A percentile compares a stretch with the other conserved stretches of the same genome.
Conservation (phyloP, 2,797 vertebrate species). For the Scolopax rusticola region DNA sequence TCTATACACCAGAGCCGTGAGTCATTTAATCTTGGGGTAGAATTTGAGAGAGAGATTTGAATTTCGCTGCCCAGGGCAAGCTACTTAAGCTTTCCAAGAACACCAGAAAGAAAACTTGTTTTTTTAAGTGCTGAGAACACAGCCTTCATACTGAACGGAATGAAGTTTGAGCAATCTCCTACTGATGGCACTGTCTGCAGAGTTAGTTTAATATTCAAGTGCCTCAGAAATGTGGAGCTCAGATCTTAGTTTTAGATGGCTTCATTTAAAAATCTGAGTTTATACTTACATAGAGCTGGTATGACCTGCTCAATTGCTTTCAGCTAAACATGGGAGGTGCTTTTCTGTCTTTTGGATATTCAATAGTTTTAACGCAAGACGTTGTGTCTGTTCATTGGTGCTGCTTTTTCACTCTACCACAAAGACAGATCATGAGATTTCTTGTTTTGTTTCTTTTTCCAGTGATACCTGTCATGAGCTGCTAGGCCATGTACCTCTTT, state of each 20-base stretch:
- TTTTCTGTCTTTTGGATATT: background rate
- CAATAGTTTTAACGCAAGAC: background rate
- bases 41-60: background rate
- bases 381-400: background rate
- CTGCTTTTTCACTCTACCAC: background rate
- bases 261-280: background rate
- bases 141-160: background rate
- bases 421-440: background rate
- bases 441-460: conserved; percentile 44
- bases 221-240: background rate
- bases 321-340: background rate
- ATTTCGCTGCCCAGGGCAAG: background rate
- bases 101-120: background rate
- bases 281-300: background rate
- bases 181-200: background rate
- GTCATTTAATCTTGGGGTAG: conserved; percentile 28
- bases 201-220: background rate
- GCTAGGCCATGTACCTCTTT: conserved; percentile 91
- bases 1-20: conserved; percentile 98
- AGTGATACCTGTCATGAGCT: conserved; percentile 96
- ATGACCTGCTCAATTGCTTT: background rate
- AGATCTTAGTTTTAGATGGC: background rate
- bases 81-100: background rate
- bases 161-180: background rate
- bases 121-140: background rate